Percentiles rank a stretch among this genome's conserved stretches.
Conservation (phyloP, 2,113 vertebrate species). For the Odocoileus virginianus region DNA sequence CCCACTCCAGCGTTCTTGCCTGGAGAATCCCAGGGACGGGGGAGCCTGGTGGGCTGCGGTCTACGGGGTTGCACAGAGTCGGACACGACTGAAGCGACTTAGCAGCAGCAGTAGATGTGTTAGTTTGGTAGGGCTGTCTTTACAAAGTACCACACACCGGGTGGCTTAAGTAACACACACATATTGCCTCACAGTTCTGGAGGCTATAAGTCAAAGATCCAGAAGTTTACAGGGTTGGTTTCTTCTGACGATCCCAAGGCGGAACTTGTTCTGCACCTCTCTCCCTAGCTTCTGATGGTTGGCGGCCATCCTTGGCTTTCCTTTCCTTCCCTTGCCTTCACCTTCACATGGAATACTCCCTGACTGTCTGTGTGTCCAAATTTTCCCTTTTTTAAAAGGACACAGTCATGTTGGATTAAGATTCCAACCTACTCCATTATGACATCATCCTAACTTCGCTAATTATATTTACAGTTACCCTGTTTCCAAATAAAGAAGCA, state of each 20-base stretch:
- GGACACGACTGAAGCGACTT: too few relatives aligned
- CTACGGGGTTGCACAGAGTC: too few relatives aligned
- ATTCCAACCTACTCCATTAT: neutral
- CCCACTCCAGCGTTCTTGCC: too few relatives aligned
- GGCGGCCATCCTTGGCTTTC: neutral
- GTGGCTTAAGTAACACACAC: neutral
- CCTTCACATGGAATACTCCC: neutral
- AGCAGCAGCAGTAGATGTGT: neutral
- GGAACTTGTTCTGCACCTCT: neutral
- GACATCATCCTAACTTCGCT: neutral
- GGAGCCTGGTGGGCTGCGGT: too few relatives aligned
- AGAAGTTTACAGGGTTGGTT: neutral
- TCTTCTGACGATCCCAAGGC: neutral
- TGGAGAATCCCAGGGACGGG: too few relatives aligned
- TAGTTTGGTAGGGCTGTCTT: neutral
- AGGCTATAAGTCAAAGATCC: neutral
- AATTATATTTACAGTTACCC: neutral
- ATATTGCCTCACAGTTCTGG: neutral
- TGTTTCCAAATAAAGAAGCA: neutral
- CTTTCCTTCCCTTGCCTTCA: neutral
- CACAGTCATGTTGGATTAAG: neutral
- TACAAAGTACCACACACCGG: neutral
- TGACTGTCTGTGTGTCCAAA: neutral
- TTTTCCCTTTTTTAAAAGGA: neutral
- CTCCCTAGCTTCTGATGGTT: neutral